phyloP scores from a whole-genome alignment of 2,113 vertebrate genomes.

The Corvus cornix region DNA sequence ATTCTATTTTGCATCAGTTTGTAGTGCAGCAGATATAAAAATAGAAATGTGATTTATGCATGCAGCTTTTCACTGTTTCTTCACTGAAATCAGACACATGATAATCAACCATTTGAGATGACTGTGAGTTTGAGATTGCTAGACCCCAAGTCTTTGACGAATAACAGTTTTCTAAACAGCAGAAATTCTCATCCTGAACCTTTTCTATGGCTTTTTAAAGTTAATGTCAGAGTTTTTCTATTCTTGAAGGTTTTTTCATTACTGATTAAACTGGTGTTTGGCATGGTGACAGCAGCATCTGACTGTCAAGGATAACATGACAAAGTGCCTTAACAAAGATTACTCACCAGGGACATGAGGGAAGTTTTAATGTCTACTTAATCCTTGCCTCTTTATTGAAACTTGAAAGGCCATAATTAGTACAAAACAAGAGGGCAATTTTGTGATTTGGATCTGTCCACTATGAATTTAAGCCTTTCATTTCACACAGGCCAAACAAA shows the following conservation, averaged over 20 bases:
- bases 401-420: background rate
- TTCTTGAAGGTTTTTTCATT: background rate
- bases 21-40: background rate
- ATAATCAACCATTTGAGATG: background rate
- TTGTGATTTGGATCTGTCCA: background rate
- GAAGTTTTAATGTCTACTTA: background rate
- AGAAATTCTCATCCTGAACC: background rate
- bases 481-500: conserved; percentile 1
- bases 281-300: background rate
- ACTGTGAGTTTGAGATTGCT: background rate
- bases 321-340: background rate
- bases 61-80: background rate
- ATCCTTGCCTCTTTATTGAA: background rate
- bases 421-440: background rate
- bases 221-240: background rate
- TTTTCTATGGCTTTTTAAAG: background rate
- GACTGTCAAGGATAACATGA: background rate
- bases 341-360: background rate
- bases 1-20: background rate
- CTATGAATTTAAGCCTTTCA: background rate
- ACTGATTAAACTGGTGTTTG: background rate
- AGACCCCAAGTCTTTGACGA: background rate
- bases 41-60: background rate
- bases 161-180: background rate
- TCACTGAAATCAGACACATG: background rate